phyloP scores from a whole-genome alignment of 2,797 vertebrate genomes.

The Pipistrellus kuhlii region DNA sequence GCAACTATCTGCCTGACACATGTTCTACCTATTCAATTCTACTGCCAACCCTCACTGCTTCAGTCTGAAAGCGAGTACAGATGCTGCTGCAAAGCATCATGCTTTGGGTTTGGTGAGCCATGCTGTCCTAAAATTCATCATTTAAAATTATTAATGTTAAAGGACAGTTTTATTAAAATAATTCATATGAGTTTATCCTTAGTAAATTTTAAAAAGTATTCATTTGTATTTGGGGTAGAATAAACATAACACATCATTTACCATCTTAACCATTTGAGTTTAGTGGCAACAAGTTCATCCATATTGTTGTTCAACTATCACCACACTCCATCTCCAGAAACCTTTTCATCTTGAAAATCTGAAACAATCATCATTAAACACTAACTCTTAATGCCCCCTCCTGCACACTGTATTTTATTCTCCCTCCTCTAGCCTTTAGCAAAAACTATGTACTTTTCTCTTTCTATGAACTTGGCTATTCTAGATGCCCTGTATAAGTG shows the following conservation, averaged over 20 bases:
- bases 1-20: not conserved
- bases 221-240: not conserved
- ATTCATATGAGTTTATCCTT: not conserved
- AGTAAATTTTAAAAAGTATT: not conserved
- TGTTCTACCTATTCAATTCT: not conserved
- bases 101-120: not conserved
- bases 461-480: not conserved
- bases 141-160: not conserved
- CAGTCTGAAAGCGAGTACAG: not conserved
- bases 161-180: not conserved
- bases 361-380: not conserved
- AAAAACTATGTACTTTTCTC: not conserved
- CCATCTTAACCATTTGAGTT: not conserved
- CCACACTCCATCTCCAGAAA: not conserved
- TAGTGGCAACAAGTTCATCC: not conserved
- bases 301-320: not conserved
- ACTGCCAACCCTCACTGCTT: accelerated
- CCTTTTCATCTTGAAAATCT: not conserved
- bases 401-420: not conserved
- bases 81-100: not conserved
- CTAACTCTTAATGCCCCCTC: not conserved
- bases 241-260: not conserved
- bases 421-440: not conserved
- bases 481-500: not conserved
- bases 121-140: not conserved